phyloP scores from a whole-genome alignment of 2,888 invertebrate genomes.

The Amiota mariae region DNA sequence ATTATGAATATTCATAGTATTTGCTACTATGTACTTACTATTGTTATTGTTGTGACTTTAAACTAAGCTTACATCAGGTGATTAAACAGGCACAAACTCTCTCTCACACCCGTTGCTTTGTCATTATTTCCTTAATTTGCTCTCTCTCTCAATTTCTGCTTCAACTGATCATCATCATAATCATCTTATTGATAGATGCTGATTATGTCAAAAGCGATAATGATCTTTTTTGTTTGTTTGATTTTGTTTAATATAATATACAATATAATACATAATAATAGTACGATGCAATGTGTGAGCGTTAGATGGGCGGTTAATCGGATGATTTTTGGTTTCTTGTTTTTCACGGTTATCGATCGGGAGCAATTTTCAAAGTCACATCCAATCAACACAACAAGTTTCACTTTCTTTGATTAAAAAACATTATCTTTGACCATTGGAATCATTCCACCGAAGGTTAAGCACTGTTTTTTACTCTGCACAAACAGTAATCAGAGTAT shows the following conservation, averaged over 20 bases:
- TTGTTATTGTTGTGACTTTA: too few species aligned
- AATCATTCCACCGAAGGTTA: too few species aligned
- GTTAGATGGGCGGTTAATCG: background rate
- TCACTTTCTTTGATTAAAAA: constrained; percentile 43
- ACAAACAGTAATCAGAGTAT: too few species aligned
- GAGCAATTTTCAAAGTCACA: constrained; percentile 41
- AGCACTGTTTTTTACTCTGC: too few species aligned
- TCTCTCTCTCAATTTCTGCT: constrained; percentile 6
- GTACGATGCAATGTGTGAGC: constrained; percentile 5
- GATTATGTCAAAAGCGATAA: background rate
- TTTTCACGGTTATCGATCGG: too few species aligned
- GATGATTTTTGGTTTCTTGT: background rate
- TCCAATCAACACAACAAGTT: constrained; percentile 39
- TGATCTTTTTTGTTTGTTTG: background rate
- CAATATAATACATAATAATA: too few species aligned
- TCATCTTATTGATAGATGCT: background rate
- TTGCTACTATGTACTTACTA: too few species aligned
- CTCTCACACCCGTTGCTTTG: background rate
- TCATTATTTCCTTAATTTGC: background rate
- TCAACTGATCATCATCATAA: background rate
- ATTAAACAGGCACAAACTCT: background rate
- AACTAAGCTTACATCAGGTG: background rate
- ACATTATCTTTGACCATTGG: background rate
- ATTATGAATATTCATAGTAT: too few species aligned
- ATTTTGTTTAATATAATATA: constrained; percentile 7